These are phyloP conservation scores for Protodeltote pygarga DNA, from an alignment of 2,888 invertebrate species.

Conservation along the genomic window DNA sequence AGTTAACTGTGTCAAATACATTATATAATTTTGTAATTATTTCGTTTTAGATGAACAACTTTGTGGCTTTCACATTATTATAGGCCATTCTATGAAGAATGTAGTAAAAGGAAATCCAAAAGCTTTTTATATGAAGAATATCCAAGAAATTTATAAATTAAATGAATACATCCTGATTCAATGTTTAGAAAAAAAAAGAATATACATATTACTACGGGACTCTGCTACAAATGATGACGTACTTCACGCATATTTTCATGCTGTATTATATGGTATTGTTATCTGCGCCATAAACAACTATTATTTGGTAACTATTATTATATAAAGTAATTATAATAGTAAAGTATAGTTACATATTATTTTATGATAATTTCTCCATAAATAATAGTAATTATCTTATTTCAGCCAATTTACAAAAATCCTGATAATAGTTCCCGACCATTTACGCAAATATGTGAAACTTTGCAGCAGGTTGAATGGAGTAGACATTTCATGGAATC, in stretches of 20 bases:
- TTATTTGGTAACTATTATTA: slow-evolving; percentile 59
- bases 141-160: slow-evolving; percentile 77
- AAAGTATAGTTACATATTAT: too few species aligned
- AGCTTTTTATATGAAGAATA: slow-evolving; percentile 63
- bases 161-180: slow-evolving; percentile 86
- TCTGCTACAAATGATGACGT: slow-evolving; percentile 83
- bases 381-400: too few species aligned
- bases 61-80: slow-evolving; percentile 88
- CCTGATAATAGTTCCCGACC: slow-evolving; percentile 44
- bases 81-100: slow-evolving; percentile 86
- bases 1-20: too few species aligned
- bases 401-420: slow-evolving; percentile 58
- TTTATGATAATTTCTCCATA: too few species aligned
- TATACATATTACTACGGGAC: slow-evolving; percentile 87
- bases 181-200: slow-evolving; percentile 71
- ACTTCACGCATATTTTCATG: slow-evolving; percentile 90
- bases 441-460: slow-evolving; percentile 62
- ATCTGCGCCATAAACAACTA: slow-evolving; percentile 67
- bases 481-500: slow-evolving; percentile 43
- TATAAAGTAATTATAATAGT: not conserved
- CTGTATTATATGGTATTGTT: slow-evolving; percentile 82
- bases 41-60: slow-evolving; percentile 83
- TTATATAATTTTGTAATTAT: too few species aligned
- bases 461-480: slow-evolving; percentile 65
- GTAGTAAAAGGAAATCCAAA: slow-evolving; percentile 51